These are phyloP conservation scores for Anabas testudineus DNA, from an alignment of 2,797 vertebrate species.

Conservation along the genomic window DNA sequence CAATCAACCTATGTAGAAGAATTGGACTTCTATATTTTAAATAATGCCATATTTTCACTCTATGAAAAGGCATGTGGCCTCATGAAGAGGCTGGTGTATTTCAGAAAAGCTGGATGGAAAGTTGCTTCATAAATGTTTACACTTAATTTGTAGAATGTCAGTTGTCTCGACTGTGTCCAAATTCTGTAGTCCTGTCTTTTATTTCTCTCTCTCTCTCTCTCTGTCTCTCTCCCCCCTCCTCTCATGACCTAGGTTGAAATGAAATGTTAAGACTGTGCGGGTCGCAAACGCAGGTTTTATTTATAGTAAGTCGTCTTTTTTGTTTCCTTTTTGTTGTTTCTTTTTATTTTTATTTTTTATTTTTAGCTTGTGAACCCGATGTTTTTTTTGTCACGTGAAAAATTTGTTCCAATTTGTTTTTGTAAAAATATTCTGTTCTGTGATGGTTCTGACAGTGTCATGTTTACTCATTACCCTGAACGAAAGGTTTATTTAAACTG, in stretches of 20 bases:
- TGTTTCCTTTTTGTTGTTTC: slow-evolving; percentile 56
- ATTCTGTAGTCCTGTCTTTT: slow-evolving; percentile 80
- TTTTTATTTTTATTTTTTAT: slow-evolving; percentile 70
- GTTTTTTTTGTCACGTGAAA: slow-evolving; percentile 86
- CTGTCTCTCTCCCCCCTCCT: not conserved
- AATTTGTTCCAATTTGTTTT: slow-evolving; percentile 82
- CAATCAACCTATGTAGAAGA: slow-evolving; percentile 86
- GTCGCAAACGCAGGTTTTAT: slow-evolving; percentile 92
- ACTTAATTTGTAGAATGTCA: slow-evolving; percentile 87
- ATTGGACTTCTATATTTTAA: slow-evolving; percentile 86
- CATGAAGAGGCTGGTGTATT: slow-evolving; percentile 83
- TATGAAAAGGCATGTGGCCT: slow-evolving; percentile 85
- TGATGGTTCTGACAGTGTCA: slow-evolving; percentile 89
- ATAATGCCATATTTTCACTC: slow-evolving; percentile 85
- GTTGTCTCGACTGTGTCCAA: slow-evolving; percentile 83
- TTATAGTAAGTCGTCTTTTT: slow-evolving; percentile 90
- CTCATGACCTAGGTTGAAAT: slow-evolving; percentile 77
- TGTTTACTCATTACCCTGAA: slow-evolving; percentile 84
- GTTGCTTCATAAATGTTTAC: slow-evolving; percentile 89
- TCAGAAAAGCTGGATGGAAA: slow-evolving; percentile 83
- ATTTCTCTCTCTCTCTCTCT: too few relatives aligned
- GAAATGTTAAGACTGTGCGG: slow-evolving; percentile 89
- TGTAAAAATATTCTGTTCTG: slow-evolving; percentile 88
- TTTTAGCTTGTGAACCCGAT: slow-evolving; percentile 87
- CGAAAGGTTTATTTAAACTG: slow-evolving; percentile 89